A percentile compares a stretch with the other conserved stretches of the same genome.
Conservation (phyloP, 2,797 vertebrate species). For the Tamandua tetradactyla region DNA sequence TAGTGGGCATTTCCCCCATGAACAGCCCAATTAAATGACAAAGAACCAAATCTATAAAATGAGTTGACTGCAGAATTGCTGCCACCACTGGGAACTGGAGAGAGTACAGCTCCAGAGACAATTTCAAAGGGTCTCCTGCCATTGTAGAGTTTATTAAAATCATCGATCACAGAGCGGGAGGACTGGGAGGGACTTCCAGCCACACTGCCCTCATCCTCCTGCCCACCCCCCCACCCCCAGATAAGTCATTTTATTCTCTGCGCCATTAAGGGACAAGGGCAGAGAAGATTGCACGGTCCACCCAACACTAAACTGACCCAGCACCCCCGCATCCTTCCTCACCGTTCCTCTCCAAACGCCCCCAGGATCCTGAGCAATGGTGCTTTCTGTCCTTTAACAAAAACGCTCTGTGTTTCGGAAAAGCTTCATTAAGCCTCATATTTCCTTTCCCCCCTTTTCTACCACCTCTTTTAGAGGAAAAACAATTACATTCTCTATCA, state of each 20-base stretch:
- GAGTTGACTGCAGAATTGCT: not conserved
- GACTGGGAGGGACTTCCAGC: not conserved
- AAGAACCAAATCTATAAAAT: constrained; percentile 44
- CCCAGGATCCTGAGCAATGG: not conserved
- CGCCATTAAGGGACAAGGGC: not conserved
- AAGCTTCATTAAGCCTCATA: not conserved
- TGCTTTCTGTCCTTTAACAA: not conserved
- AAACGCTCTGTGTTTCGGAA: not conserved
- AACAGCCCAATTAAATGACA: constrained; percentile 18
- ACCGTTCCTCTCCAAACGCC: accelerated
- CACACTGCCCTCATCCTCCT: not conserved
- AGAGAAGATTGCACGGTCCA: not conserved
- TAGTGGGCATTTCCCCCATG: not conserved
- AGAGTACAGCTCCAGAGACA: not conserved
- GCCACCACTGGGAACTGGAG: not conserved
- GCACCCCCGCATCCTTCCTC: not conserved
- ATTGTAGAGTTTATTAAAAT: constrained; percentile 52
- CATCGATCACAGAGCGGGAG: constrained; percentile 47
- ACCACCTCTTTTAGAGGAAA: not conserved
- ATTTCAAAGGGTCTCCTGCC: not conserved
- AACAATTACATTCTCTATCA: not conserved
- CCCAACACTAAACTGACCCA: not conserved
- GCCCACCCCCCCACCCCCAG: too few relatives aligned
- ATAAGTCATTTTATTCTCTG: not conserved
- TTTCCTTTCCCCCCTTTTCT: not conserved